Evolutionary conservation across 2,797 vertebrate species (phyloP).

Genomic region (Echiichthys vipera): DNA sequence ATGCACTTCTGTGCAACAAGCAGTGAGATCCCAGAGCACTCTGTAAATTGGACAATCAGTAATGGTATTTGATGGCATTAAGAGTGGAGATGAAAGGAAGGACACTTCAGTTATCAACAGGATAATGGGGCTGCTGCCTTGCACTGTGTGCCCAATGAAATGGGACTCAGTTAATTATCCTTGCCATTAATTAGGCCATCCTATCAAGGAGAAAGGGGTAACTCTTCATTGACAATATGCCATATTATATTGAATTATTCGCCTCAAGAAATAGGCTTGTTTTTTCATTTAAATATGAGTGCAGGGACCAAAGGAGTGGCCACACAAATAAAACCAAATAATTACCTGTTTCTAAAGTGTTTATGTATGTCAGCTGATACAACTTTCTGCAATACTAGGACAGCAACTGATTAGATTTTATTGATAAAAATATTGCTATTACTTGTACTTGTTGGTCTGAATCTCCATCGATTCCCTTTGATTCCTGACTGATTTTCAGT

Average conservation of each 20-base stretch:
- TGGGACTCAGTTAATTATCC: constrained; percentile 78
- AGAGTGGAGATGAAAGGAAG: constrained; percentile 81
- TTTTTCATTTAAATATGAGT: constrained; percentile 37
- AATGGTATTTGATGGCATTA: constrained; percentile 82
- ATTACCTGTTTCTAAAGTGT: neutral
- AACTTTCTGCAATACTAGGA: too few relatives aligned
- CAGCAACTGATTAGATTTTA: too few relatives aligned
- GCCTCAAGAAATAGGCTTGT: constrained; percentile 42
- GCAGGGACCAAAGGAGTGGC: neutral
- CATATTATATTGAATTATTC: constrained; percentile 51
- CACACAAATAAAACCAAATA: constrained; percentile 16
- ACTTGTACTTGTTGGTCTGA: too few relatives aligned
- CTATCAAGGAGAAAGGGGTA: constrained; percentile 76
- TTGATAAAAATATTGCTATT: too few relatives aligned
- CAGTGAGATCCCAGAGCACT: constrained; percentile 70
- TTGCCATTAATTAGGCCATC: constrained; percentile 79
- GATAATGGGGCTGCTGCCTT: constrained; percentile 78
- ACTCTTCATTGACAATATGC: constrained; percentile 61
- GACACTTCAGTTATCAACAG: constrained; percentile 79
- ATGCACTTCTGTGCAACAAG: constrained; percentile 63
- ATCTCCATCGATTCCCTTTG: too few relatives aligned
- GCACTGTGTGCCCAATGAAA: constrained; percentile 79
- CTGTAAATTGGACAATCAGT: constrained; percentile 83
- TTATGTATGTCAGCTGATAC: too few relatives aligned
- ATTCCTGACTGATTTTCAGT: too few relatives aligned